Conservation (phyloP, 2,888 invertebrate genomes). For the Dastarcus helophoroides region DNA sequence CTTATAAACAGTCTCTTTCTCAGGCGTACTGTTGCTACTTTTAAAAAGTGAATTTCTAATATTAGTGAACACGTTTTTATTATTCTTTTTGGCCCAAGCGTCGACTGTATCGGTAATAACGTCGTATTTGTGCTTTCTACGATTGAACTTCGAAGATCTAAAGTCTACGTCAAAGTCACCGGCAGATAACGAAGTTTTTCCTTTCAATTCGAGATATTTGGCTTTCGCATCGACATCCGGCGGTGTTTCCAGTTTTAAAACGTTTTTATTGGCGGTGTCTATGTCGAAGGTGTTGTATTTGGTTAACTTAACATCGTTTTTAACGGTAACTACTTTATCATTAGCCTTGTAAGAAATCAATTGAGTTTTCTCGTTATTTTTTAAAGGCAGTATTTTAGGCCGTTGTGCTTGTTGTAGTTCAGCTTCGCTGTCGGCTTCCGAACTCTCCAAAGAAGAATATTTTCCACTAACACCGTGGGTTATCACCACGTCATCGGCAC, state of each 20-base stretch:
- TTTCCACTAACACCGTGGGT: constrained; percentile 16
- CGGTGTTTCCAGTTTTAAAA: constrained; percentile 28
- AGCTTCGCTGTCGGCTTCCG: constrained; percentile 28
- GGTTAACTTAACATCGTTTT: constrained; percentile 30
- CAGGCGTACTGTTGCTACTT: constrained; percentile 18
- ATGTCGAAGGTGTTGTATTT: constrained; percentile 36
- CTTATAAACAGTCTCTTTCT: constrained; percentile 39
- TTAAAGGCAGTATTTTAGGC: constrained; percentile 24
- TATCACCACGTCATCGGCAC: constrained; percentile 25
- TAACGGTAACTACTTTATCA: constrained; percentile 29
- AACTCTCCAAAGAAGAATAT: constrained; percentile 29
- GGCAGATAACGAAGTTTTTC: constrained; percentile 33
- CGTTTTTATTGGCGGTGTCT: constrained; percentile 31
- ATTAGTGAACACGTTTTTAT: constrained; percentile 30
- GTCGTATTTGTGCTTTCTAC: constrained; percentile 35
- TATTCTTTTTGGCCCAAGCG: constrained; percentile 43
- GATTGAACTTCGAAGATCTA: constrained; percentile 26
- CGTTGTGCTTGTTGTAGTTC: constrained; percentile 16
- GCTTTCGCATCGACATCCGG: too few relatives aligned
- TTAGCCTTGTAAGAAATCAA: constrained; percentile 33
- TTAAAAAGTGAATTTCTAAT: constrained; percentile 32
- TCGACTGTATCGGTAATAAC: constrained; percentile 53
- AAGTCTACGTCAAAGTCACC: constrained; percentile 31
- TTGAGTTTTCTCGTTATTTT: constrained; percentile 33
- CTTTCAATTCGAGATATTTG: constrained; percentile 31